Evolutionary conservation across 2,113 vertebrate species (phyloP).

Genomic region (Mesitornis unicolor): DNA sequence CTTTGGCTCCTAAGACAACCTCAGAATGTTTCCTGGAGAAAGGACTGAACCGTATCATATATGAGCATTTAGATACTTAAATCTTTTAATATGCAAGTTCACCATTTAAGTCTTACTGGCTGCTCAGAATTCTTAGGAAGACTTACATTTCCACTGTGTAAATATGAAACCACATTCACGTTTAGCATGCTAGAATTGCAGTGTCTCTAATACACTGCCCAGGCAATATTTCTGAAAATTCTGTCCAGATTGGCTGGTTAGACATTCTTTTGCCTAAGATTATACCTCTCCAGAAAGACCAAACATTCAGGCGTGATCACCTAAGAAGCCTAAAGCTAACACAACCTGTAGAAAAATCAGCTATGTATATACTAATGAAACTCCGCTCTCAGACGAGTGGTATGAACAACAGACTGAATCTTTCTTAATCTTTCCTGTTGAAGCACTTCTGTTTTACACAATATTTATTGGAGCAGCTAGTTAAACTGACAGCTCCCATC

Average conservation of each 20-base stretch:
- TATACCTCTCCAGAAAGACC: not conserved
- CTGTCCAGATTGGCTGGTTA: not conserved
- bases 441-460: not conserved
- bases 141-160: not conserved
- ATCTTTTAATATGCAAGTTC: not conserved
- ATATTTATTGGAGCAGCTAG: not conserved
- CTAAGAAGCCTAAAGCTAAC: not conserved
- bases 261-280: not conserved
- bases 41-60: not conserved
- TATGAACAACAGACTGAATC: not conserved
- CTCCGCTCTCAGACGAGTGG: not conserved
- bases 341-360: not conserved
- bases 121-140: not conserved
- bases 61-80: not conserved
- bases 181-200: not conserved
- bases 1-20: not conserved
- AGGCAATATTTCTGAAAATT: not conserved
- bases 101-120: not conserved
- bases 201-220: not conserved
- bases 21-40: not conserved
- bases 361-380: not conserved
- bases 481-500: not conserved
- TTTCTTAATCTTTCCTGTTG: not conserved
- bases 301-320: not conserved
- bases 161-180: not conserved